Evolutionary conservation across 1,140 invertebrate genomes (phyloP), one percentile per base, ranked within the genome.

Genomic region (Nymphalis io): DNA sequence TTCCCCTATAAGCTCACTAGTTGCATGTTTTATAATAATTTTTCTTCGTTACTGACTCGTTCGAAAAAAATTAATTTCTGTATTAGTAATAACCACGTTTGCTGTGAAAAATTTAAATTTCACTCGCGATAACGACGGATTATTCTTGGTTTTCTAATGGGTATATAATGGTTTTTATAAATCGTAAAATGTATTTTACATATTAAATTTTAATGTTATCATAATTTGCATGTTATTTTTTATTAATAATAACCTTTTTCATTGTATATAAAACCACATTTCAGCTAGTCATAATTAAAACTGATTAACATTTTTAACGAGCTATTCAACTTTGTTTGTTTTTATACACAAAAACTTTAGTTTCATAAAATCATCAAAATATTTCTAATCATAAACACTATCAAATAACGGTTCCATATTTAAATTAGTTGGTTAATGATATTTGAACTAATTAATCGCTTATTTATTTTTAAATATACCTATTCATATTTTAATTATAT

Each of bases 21-120:
- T 69, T 59, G 71, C 71, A 73, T 73, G 71, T 65, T 73, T 44
- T 65, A 55, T 67, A 69, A 69, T 65, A 68, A 73, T 73, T 73
- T 73, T 73, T 73, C 68, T 73, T 73, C 70, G 46, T 69, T 66
- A 65, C 57, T 67, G 33, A 66, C 38, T 23, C 60, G 59, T 64
- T 70, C 3, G 20, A 67, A 65, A 60, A 68, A 73, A 73, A 65
- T 63, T 70, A 70, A 70, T 70, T 70, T 70, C 55, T 70, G 68
- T 59, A 63, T 44, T 18, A 42, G 23, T 62, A 70, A 70, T 70
- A 63, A 63, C 68, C 53, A 59, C 40, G 68, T 70, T 33, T 48
- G 68, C 68, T 70, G 51, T 40, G 60, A 63, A 63, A 70, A 63
- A 68, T 68, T 62, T 39, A 51, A 48, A 61, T 51, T 68, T 68